Evolutionary conservation across 1,140 invertebrate genomes (phyloP).

Genomic region (Catajapyx aquilonaris): DNA sequence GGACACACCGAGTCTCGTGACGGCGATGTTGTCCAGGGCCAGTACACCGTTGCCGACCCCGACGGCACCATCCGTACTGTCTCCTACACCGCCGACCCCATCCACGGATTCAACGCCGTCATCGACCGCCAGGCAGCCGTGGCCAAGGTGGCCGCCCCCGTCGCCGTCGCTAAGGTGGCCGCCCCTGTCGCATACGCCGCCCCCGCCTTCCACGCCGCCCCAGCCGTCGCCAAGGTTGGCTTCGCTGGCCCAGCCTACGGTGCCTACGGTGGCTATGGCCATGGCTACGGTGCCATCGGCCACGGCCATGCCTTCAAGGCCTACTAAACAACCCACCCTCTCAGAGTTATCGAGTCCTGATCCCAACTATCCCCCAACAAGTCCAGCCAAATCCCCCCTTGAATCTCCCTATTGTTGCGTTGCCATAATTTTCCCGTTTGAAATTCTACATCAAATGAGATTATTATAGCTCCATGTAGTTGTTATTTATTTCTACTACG

Average conservation of each 20-base stretch:
- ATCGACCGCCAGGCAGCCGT: slow-evolving; percentile 30
- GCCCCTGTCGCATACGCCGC: slow-evolving; percentile 15
- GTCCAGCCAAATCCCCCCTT: no score
- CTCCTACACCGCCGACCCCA: slow-evolving; percentile 46
- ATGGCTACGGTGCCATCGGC: no score
- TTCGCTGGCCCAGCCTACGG: slow-evolving; percentile 2
- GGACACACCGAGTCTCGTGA: slow-evolving; percentile 26
- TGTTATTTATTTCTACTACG: no score
- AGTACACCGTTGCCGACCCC: slow-evolving; percentile 30
- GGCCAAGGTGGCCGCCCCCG: slow-evolving; percentile 22
- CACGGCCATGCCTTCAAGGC: no score
- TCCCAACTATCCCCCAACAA: no score
- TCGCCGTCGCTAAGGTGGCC: slow-evolving; percentile 17
- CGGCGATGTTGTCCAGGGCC: slow-evolving; percentile 34
- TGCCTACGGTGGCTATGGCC: no score
- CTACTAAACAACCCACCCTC: no score
- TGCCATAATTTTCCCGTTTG: no score
- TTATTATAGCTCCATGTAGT: no score
- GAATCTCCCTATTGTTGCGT: no score
- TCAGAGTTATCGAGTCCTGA: no score
- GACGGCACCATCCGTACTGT: slow-evolving; percentile 46
- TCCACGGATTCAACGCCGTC: slow-evolving; percentile 45
- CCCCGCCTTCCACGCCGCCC: slow-evolving; percentile 13
- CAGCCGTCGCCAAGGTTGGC: slow-evolving; percentile 9
- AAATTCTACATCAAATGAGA: no score